Conservation (phyloP, 2,888 invertebrate species). For the Lydus trimaculatus region DNA sequence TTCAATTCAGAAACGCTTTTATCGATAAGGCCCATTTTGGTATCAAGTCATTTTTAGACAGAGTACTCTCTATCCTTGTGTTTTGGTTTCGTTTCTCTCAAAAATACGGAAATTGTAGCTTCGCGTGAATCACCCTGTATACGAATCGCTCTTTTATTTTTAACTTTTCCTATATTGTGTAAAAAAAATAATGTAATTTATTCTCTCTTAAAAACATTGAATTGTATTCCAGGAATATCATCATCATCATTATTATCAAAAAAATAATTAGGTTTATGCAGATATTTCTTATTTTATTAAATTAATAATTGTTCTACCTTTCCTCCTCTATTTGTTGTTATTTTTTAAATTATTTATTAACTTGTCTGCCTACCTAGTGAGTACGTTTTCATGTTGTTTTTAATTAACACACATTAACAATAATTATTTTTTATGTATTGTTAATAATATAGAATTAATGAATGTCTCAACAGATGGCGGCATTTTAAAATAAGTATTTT, state of each 20-base stretch:
- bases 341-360: neutral
- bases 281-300: neutral
- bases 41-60: too few relatives aligned
- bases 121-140: too few relatives aligned
- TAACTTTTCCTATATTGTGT: too few relatives aligned
- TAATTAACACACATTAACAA: slow-evolving; percentile 3
- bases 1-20: too few relatives aligned
- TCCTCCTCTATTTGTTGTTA: neutral
- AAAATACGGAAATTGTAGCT: too few relatives aligned
- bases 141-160: too few relatives aligned
- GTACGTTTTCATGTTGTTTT: neutral
- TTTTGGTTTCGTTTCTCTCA: too few relatives aligned
- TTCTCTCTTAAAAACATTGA: neutral
- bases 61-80: too few relatives aligned
- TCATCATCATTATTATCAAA: neutral
- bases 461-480: neutral
- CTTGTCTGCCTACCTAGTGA: neutral
- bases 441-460: neutral
- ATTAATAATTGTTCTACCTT: neutral
- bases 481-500: too few relatives aligned
- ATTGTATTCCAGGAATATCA: neutral
- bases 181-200: too few relatives aligned
- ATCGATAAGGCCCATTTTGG: too few relatives aligned
- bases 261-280: too few relatives aligned
- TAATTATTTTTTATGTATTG: neutral